Evolutionary conservation across 2,888 invertebrate species (phyloP).

Genomic region (Pseudeuparius sepicola): DNA sequence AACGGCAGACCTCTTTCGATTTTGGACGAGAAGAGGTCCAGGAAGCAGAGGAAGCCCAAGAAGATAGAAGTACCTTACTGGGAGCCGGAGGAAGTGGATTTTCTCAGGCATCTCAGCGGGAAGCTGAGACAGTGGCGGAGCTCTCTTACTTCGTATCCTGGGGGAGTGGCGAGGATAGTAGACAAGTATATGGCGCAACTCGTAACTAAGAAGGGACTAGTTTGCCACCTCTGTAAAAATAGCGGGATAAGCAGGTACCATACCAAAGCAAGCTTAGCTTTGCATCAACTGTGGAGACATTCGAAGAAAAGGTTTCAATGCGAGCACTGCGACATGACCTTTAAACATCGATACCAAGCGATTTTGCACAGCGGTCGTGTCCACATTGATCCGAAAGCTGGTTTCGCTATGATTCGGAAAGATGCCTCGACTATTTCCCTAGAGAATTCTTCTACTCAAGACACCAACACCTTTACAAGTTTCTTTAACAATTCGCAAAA

Average conservation of each 20-base stretch:
- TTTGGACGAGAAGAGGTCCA: slow-evolving; percentile 29
- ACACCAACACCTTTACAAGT: slow-evolving; percentile 26
- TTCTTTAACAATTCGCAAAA: slow-evolving; percentile 32
- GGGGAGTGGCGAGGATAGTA: slow-evolving; percentile 28
- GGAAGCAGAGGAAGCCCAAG: slow-evolving; percentile 45
- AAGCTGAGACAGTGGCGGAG: slow-evolving; percentile 31
- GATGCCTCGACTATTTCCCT: slow-evolving; percentile 31
- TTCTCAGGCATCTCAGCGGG: slow-evolving; percentile 31
- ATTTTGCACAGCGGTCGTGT: slow-evolving; percentile 41
- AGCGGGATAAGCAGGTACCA: slow-evolving; percentile 38
- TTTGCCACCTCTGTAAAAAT: slow-evolving; percentile 36
- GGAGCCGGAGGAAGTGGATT: slow-evolving; percentile 33
- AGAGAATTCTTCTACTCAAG: slow-evolving; percentile 29
- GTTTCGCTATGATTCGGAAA: slow-evolving; percentile 31
- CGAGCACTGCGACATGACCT: slow-evolving; percentile 41
- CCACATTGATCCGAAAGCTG: slow-evolving; percentile 30
- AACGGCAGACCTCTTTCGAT: slow-evolving; percentile 27
- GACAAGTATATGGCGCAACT: slow-evolving; percentile 37
- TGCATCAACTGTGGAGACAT: slow-evolving; percentile 46
- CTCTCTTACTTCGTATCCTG: slow-evolving; percentile 24
- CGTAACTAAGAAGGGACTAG: slow-evolving; percentile 33
- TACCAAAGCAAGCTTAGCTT: slow-evolving; percentile 38
- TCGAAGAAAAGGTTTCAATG: slow-evolving; percentile 37
- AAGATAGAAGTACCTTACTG: slow-evolving; percentile 38
- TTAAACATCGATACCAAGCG: slow-evolving; percentile 42